Evolutionary conservation across 2,797 vertebrate species (phyloP).

Genomic region (Cheirogaleus major): DNA sequence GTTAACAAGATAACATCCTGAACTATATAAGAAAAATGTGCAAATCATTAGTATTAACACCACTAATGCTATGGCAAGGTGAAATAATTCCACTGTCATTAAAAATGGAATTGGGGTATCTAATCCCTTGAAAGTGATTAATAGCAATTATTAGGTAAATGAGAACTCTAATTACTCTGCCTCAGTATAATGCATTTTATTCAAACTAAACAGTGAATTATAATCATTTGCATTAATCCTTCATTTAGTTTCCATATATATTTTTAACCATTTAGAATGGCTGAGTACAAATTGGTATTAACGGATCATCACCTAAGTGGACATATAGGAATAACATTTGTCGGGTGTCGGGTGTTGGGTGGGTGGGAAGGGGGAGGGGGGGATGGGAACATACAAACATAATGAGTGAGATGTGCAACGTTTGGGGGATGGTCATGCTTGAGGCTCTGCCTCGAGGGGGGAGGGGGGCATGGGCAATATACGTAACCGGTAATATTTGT

Average conservation of each 20-base stretch:
- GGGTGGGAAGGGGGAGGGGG: too few species aligned
- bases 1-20: constrained; percentile 62
- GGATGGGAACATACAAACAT: too few species aligned
- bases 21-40: constrained; percentile 59
- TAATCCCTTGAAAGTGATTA: constrained; percentile 67
- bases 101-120: constrained; percentile 48
- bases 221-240: background rate
- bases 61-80: constrained; percentile 47
- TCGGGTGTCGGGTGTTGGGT: too few species aligned
- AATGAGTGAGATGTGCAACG: too few species aligned
- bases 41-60: constrained; percentile 59
- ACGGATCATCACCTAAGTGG: too few species aligned
- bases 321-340: too few species aligned
- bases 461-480: too few species aligned
- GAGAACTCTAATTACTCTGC: constrained; percentile 69
- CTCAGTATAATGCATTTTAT: constrained; percentile 45
- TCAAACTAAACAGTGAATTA: constrained; percentile 49
- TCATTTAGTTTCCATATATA: background rate
- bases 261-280: constrained; percentile 32
- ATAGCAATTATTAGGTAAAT: constrained; percentile 60
- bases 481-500: too few species aligned
- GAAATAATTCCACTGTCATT: constrained; percentile 43
- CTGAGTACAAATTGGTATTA: background rate
- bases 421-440: too few species aligned
- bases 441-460: too few species aligned